A percentile compares a stretch with the other conserved stretches of the same genome.
phyloP scores from a whole-genome alignment of 2,888 invertebrate species.

The Maniola hyperantus region DNA sequence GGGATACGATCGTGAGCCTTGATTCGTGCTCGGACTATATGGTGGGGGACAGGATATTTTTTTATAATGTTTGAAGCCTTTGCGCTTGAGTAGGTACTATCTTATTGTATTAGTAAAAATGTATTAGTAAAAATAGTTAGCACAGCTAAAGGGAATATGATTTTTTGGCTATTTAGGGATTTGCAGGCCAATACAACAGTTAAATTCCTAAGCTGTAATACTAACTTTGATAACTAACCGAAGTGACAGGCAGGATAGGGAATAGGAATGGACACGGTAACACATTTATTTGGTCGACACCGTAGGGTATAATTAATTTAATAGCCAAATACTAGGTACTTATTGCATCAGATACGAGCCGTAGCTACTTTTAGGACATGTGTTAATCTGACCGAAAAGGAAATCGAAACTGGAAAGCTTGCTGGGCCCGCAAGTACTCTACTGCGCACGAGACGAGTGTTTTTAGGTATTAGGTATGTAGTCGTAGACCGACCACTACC shows the following conservation, averaged over 20 bases:
- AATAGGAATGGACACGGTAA: no score
- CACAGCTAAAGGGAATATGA: background rate
- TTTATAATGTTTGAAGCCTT: constrained; percentile 4
- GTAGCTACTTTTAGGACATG: no score
- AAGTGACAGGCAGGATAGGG: no score
- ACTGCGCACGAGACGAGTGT: background rate
- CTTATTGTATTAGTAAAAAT: background rate
- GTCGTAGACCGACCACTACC: background rate
- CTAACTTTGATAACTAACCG: no score
- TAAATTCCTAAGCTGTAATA: no score
- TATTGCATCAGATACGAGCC: no score
- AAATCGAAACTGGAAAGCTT: background rate
- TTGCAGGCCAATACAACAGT: no score
- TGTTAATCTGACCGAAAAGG: background rate
- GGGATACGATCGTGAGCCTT: constrained; percentile 73
- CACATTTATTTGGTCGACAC: no score
- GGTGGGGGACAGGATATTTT: constrained; percentile 39
- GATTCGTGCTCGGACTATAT: constrained; percentile 66
- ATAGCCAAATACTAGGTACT: no score
- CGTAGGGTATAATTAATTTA: no score
- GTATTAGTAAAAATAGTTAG: no score
- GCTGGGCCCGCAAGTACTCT: background rate
- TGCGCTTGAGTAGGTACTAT: background rate
- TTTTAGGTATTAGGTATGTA: background rate
- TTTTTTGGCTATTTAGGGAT: no score